These are phyloP conservation scores for Periplaneta americana DNA, from an alignment of 1,140 invertebrate species.

Conservation along the genomic window DNA sequence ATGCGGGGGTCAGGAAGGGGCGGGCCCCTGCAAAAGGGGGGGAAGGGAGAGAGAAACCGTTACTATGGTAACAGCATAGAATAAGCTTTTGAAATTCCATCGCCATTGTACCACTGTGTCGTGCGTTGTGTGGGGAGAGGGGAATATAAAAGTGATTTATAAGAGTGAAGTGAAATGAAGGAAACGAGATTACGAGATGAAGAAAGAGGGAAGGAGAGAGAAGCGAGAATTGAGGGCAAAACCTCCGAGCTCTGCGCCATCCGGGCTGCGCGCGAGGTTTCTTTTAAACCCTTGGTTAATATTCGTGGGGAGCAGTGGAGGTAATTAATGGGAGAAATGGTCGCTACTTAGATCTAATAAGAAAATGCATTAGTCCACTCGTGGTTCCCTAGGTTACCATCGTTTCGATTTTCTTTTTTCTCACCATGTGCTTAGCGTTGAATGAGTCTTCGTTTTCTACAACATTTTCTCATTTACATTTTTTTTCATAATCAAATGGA, in stretches of 20 bases:
- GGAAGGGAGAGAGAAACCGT: too few species aligned
- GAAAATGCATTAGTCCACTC: not conserved
- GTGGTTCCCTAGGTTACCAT: not conserved
- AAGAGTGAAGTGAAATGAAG: constrained; percentile 4
- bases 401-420: not conserved
- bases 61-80: constrained; percentile 2
- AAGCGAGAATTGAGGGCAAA: too few species aligned
- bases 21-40: constrained; percentile 1
- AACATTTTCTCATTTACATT: not conserved
- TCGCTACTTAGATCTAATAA: not conserved
- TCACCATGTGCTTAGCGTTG: not conserved
- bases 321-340: not conserved
- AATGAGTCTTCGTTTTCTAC: not conserved
- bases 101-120: not conserved
- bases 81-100: constrained; percentile 11
- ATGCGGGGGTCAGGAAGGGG: constrained; percentile 3
- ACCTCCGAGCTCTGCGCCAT: not conserved
- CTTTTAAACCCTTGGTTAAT: not conserved
- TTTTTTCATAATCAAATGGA: too few species aligned
- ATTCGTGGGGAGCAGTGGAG: not conserved
- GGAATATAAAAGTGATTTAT: constrained; percentile 11
- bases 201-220: not conserved
- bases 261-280: not conserved
- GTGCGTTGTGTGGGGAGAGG: not conserved
- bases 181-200: constrained; percentile 2